phyloP scores from a whole-genome alignment of 1,140 invertebrate species.

The Cherax quadricarinatus region DNA sequence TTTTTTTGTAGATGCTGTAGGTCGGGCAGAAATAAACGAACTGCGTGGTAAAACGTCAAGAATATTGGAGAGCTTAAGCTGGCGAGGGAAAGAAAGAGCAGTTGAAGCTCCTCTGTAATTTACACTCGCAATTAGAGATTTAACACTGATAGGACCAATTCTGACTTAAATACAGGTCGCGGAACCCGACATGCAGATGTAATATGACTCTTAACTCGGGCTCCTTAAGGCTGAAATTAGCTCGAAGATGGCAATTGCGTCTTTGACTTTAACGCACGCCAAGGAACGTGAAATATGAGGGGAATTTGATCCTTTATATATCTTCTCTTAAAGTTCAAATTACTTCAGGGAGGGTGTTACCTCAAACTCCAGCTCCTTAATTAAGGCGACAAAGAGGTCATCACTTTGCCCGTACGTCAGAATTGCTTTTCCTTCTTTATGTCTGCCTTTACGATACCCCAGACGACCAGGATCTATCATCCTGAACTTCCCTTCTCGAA shows the following conservation, averaged over 20 bases:
- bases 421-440: neutral
- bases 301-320: neutral
- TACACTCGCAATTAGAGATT: conserved; percentile 31
- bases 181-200: too few species aligned
- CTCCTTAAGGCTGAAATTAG: neutral
- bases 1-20: too few species aligned
- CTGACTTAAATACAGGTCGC: conserved; percentile 10
- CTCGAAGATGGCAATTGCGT: neutral
- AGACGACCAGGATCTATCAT: too few species aligned
- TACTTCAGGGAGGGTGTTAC: neutral
- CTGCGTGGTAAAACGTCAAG: too few species aligned
- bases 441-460: neutral
- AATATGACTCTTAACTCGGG: neutral
- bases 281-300: neutral
- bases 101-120: neutral
- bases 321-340: neutral
- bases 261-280: neutral
- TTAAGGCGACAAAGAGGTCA: conserved; percentile 27
- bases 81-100: neutral
- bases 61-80: too few species aligned
- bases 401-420: neutral
- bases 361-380: neutral
- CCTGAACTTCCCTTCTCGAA: too few species aligned
- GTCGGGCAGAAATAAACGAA: too few species aligned
- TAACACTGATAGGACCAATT: conserved; percentile 23